Conservation (phyloP, 2,888 invertebrate species). For the Polyommatus icarus region DNA sequence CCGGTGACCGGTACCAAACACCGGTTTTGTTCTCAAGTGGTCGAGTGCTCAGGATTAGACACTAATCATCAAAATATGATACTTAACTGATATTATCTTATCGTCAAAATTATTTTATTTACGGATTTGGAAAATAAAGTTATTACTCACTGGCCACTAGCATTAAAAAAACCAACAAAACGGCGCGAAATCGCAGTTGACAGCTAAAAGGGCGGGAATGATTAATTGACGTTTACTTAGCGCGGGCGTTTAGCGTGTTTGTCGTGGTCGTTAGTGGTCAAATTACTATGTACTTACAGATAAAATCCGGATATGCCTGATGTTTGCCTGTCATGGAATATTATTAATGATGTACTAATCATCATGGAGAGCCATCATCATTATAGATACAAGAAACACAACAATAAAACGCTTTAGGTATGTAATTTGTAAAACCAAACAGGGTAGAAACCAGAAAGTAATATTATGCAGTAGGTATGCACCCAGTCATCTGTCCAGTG, state of each 20-base stretch:
- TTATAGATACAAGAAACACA: no score
- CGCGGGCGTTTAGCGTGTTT: slow-evolving; percentile 14
- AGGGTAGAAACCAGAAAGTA: no score
- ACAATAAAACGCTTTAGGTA: no score
- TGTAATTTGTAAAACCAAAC: no score
- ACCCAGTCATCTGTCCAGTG: no score
- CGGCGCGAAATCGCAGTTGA: slow-evolving; percentile 20
- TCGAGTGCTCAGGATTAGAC: no score
- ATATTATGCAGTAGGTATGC: no score
- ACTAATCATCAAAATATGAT: no score
- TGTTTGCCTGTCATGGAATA: neutral
- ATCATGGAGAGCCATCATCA: neutral
- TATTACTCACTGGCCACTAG: neutral
- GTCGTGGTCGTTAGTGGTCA: neutral
- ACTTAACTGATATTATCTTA: no score
- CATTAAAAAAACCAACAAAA: neutral
- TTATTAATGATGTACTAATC: neutral
- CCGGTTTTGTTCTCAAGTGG: no score
- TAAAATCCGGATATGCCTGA: neutral
- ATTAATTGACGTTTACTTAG: slow-evolving; percentile 24
- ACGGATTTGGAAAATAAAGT: neutral
- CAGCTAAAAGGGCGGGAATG: slow-evolving; percentile 29
- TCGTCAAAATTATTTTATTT: no score
- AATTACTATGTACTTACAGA: slow-evolving; percentile 3
- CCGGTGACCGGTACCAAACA: no score